Percentiles rank a stretch among this genome's conserved stretches.
These are phyloP conservation scores for Chrysomallon squamiferum DNA, from an alignment of 1,140 invertebrate genomes.

Conservation along the genomic window DNA sequence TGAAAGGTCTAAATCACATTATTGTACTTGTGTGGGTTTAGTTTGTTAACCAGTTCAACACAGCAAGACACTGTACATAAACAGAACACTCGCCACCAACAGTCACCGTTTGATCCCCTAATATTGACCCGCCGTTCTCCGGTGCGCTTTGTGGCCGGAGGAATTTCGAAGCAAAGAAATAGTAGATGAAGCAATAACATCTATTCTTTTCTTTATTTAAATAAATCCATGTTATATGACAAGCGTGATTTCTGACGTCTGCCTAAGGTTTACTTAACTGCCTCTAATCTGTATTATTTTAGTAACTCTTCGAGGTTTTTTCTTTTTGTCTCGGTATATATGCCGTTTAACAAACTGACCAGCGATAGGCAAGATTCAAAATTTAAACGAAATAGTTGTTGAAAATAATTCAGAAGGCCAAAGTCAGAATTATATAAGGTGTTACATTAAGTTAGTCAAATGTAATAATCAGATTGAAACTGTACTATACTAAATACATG, in stretches of 20 bases:
- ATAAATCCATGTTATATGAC: neutral
- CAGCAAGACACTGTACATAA: neutral
- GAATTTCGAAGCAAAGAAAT: neutral
- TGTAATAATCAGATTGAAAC: no score
- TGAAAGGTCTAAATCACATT: conserved; percentile 4
- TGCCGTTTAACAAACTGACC: no score
- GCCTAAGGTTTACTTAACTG: neutral
- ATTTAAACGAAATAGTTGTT: no score
- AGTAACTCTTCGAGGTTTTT: no score
- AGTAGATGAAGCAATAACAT: neutral
- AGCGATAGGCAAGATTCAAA: no score
- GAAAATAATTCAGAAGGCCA: no score
- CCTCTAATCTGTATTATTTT: neutral
- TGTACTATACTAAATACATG: no score
- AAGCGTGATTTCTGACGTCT: neutral
- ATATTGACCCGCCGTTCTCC: conserved; percentile 1
- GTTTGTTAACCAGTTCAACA: neutral
- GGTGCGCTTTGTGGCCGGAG: conserved; percentile 1
- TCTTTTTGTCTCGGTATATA: no score
- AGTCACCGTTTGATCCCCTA: neutral
- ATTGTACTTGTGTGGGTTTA: conserved; percentile 1
- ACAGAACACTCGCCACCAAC: neutral
- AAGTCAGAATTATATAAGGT: no score
- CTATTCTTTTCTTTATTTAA: no score
- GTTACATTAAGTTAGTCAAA: no score